A percentile compares a stretch with the other conserved stretches of the same genome.
These are phyloP conservation scores for Bombus superbus DNA, from an alignment of 1,140 invertebrate genomes.

Conservation along the genomic window DNA sequence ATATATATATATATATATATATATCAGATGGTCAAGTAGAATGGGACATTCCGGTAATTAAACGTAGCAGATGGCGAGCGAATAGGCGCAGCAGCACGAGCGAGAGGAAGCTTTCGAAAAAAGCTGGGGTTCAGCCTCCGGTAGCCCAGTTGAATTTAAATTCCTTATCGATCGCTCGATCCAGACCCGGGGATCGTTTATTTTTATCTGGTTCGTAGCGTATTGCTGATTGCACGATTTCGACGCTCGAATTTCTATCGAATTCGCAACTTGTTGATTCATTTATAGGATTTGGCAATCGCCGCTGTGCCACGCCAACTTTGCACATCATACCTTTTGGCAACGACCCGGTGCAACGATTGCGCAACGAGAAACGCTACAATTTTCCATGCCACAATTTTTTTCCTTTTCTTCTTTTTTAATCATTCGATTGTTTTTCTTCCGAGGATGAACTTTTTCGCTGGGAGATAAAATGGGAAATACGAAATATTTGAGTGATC, in stretches of 20 bases:
- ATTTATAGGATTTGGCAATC: conserved; percentile 55
- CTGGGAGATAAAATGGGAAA: not conserved
- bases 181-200: conserved; percentile 16
- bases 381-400: not conserved
- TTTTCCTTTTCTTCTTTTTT: not conserved
- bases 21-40: not conserved
- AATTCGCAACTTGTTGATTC: conserved; percentile 53
- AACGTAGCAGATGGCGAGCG: not conserved
- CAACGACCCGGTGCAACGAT: not conserved
- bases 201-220: conserved; percentile 36
- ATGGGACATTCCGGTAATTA: not conserved
- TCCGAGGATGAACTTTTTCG: not conserved
- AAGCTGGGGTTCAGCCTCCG: not conserved
- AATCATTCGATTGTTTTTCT: not conserved
- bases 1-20: not conserved
- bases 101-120: not conserved
- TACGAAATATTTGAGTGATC: not conserved
- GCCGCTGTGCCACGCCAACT: conserved; percentile 18
- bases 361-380: not conserved
- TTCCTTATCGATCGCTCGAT: conserved; percentile 30
- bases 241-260: conserved; percentile 47
- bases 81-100: no score
- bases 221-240: conserved; percentile 52
- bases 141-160: conserved; percentile 24
- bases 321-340: conserved; percentile 45